These are phyloP conservation scores for Sitodiplosis mosellana DNA, from an alignment of 1,140 invertebrate species.

Conservation along the genomic window DNA sequence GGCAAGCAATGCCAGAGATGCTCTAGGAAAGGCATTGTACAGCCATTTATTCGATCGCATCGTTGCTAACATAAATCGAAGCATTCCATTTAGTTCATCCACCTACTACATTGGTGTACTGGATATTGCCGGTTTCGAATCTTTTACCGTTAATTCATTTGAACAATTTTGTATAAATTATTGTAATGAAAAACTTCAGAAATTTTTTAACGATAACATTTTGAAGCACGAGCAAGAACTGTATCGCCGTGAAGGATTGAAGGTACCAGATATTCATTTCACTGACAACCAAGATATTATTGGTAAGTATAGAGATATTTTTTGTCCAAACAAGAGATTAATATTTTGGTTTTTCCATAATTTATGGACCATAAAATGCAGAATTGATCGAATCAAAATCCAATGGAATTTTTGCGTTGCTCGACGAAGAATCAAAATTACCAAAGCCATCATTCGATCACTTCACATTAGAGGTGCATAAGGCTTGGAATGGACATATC, in stretches of 20 bases:
- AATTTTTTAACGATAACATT: conserved; percentile 92
- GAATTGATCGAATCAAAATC: conserved; percentile 83
- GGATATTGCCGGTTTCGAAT: conserved; percentile 97
- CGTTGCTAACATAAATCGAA: conserved; percentile 79
- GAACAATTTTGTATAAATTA: conserved; percentile 94
- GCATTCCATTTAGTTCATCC: conserved; percentile 76
- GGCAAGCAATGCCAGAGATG: conserved; percentile 82
- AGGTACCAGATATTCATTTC: conserved; percentile 85
- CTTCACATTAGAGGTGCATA: conserved; percentile 84
- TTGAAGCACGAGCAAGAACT: conserved; percentile 87
- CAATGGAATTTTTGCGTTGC: conserved; percentile 74
- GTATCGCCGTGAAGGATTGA: conserved; percentile 84
- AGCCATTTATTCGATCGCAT: conserved; percentile 91
- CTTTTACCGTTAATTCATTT: conserved; percentile 88
- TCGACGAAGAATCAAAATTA: conserved; percentile 94
- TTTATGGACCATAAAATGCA: conserved; percentile 14
- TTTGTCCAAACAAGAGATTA: too few relatives aligned
- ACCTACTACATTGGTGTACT: conserved; percentile 89
- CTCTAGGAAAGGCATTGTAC: conserved; percentile 90
- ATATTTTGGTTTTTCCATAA: too few relatives aligned
- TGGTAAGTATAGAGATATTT: conserved; percentile 31
- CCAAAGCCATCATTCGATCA: conserved; percentile 79
- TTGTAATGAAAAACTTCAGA: conserved; percentile 88
- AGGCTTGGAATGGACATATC: conserved; percentile 58
- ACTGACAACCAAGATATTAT: conserved; percentile 96